Conservation (phyloP, 2,113 vertebrate genomes). For the Ifrita kowaldi region DNA sequence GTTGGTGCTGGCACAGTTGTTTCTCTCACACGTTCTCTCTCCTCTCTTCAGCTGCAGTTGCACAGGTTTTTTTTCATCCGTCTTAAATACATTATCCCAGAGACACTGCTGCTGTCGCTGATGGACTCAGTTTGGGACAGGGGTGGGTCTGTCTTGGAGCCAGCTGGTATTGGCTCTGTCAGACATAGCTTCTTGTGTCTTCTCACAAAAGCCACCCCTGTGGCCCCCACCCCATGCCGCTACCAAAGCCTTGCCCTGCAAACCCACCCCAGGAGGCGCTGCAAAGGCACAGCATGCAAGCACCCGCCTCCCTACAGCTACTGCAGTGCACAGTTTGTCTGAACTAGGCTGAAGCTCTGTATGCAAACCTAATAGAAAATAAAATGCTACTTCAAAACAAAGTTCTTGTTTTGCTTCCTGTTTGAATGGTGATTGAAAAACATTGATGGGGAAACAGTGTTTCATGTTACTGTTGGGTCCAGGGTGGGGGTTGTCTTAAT, state of each 20-base stretch:
- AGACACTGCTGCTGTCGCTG: accelerated
- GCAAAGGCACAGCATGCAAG: neutral
- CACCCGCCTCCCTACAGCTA: neutral
- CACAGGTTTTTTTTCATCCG: neutral
- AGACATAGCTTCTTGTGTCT: neutral
- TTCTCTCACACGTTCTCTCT: neutral
- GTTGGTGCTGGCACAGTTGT: neutral
- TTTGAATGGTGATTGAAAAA: neutral
- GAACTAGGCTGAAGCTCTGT: slow-evolving; percentile 31
- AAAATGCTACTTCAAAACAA: slow-evolving; percentile 56
- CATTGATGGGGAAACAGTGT: neutral
- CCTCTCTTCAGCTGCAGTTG: neutral
- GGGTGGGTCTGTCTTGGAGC: neutral
- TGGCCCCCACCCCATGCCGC: accelerated
- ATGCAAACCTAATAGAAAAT: slow-evolving; percentile 42
- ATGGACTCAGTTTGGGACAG: neutral
- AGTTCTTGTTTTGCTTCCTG: neutral
- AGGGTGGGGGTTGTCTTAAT: neutral
- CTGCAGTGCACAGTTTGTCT: neutral
- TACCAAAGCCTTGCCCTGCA: neutral
- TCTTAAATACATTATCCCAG: neutral
- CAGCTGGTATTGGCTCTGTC: neutral
- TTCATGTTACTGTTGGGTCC: neutral
- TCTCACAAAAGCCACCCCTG: neutral
- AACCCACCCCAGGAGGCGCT: neutral